phyloP scores from a whole-genome alignment of 2,888 invertebrate genomes.

The Serrognathus titanus region DNA sequence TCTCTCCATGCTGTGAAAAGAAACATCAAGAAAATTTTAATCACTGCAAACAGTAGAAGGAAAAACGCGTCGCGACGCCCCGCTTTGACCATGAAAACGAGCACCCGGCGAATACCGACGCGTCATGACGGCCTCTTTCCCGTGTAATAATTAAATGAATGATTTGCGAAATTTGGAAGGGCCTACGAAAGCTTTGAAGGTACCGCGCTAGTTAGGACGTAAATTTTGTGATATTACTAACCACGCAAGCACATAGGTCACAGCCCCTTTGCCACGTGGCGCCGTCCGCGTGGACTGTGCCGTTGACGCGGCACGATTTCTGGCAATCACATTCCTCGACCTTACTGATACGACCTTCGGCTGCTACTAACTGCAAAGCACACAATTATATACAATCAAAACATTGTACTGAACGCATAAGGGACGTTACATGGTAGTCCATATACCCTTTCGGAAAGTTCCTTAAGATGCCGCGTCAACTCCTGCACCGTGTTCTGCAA shows the following conservation, averaged over 20 bases:
- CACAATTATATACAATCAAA: slow-evolving; percentile 43
- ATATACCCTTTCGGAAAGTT: slow-evolving; percentile 80
- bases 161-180: too few species aligned
- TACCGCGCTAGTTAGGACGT: background rate
- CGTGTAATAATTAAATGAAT: too few species aligned
- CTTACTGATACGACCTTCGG: slow-evolving; percentile 73
- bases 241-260: slow-evolving; percentile 84
- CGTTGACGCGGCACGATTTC: slow-evolving; percentile 81
- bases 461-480: slow-evolving; percentile 75
- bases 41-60: background rate
- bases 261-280: slow-evolving; percentile 83
- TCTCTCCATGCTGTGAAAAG: slow-evolving; percentile 71
- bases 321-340: slow-evolving; percentile 89
- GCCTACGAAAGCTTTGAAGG: too few species aligned
- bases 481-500: slow-evolving; percentile 79
- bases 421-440: slow-evolving; percentile 49
- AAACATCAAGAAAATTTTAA: slow-evolving; percentile 5
- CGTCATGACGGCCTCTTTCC: background rate
- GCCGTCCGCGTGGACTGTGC: slow-evolving; percentile 77
- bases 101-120: too few species aligned
- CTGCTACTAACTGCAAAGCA: slow-evolving; percentile 68
- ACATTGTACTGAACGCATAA: slow-evolving; percentile 46
- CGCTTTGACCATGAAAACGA: too few species aligned
- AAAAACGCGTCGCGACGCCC: too few species aligned
- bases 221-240: slow-evolving; percentile 46